Evolutionary conservation across 30 jellyfish, hydroid and myxozoan genomes (phyloP).

Genomic region (Pseudorhiza aurosa): DNA sequence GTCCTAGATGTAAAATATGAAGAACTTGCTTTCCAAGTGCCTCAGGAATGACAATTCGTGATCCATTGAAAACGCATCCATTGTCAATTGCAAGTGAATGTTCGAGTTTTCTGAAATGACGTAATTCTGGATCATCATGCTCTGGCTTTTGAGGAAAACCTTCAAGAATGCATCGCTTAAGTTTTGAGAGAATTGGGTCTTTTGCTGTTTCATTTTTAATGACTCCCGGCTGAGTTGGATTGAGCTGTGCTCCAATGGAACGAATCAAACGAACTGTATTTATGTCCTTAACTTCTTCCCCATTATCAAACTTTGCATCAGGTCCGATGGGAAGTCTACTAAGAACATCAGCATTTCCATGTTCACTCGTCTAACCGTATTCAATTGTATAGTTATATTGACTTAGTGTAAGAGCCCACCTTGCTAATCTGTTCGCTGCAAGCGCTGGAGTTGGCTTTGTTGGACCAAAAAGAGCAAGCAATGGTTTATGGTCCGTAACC

Average conservation of each 20-base stretch:
- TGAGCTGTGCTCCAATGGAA: constrained; percentile 1
- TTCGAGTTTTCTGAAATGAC: background rate
- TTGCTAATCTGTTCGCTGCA: constrained; percentile 42
- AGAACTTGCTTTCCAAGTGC: constrained; percentile 5
- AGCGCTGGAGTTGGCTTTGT: constrained; percentile 22
- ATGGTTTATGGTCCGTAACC: constrained; percentile 52
- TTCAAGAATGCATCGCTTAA: constrained; percentile 11
- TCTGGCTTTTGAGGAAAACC: constrained; percentile 21
- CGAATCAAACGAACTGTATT: constrained; percentile 3
- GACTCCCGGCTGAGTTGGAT: constrained; percentile 5
- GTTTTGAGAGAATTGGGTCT: constrained; percentile 15
- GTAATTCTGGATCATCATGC: background rate
- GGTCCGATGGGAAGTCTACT: constrained; percentile 36
- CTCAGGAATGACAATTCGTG: constrained; percentile 36
- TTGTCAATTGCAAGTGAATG: background rate
- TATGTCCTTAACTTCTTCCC: constrained; percentile 12
- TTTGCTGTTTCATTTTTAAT: constrained; percentile 13
- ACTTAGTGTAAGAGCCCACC: constrained; percentile 52
- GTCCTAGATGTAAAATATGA: constrained; percentile 58
- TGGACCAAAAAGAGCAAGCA: constrained; percentile 41
- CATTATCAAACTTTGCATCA: constrained; percentile 45
- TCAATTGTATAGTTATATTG: constrained; percentile 36
- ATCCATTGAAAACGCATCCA: constrained; percentile 12
- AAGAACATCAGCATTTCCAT: constrained; percentile 54
- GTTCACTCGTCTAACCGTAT: constrained; percentile 47